Conservation (phyloP, 2,797 vertebrate genomes). For the Enteromius anoplus region DNA sequence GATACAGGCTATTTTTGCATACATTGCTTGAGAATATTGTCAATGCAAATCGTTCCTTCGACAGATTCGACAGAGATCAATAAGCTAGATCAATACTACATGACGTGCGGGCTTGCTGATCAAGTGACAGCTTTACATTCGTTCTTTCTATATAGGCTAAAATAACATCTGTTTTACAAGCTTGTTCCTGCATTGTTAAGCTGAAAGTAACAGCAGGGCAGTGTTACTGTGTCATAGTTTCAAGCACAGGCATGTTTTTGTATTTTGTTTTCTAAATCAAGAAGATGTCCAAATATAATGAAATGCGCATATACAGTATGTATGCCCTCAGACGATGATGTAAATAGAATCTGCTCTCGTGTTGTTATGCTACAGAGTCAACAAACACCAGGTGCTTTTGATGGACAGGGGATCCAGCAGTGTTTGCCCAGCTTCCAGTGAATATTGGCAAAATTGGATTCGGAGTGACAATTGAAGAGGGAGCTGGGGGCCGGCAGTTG, state of each 20-base stretch:
- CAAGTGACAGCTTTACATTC: neutral
- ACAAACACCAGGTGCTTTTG: neutral
- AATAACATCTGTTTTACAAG: neutral
- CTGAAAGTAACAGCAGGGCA: neutral
- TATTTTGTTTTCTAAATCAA: neutral
- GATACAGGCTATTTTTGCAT: neutral
- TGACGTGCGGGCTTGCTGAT: neutral
- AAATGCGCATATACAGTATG: neutral
- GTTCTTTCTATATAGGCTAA: neutral
- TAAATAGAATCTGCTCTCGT: conserved; percentile 2
- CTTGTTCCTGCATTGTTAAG: neutral
- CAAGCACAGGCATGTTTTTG: neutral
- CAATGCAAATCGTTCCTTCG: neutral
- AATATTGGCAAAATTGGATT: conserved; percentile 40
- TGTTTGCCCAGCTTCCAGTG: conserved; percentile 27
- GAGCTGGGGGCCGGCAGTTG: conserved; percentile 39
- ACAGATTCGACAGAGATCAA: neutral
- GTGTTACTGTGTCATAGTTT: neutral
- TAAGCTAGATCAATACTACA: neutral
- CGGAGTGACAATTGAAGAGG: conserved; percentile 41
- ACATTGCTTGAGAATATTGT: neutral
- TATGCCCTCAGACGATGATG: neutral
- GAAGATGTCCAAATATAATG: neutral
- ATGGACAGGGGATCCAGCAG: conserved; percentile 1
- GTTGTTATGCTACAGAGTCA: conserved; percentile 11